A percentile compares a stretch with the other conserved stretches of the same genome.
Evolutionary conservation across 2,113 vertebrate species (phyloP).

Genomic region (Nyctibius bracteatus): DNA sequence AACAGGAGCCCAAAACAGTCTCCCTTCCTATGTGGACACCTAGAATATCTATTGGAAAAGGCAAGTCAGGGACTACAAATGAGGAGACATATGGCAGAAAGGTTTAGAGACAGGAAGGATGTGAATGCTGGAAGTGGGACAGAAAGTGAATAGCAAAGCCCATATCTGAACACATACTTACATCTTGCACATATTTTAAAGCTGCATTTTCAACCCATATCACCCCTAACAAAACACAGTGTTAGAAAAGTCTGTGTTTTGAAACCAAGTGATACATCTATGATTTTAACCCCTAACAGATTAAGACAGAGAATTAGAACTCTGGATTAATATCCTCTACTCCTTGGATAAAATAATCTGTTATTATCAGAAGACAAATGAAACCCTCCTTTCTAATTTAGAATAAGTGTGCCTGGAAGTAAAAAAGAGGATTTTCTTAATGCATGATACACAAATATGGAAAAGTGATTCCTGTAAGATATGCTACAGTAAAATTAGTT

Average conservation of each 20-base stretch:
- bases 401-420: not conserved
- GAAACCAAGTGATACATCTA: not conserved
- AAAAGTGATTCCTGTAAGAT: not conserved
- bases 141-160: not conserved
- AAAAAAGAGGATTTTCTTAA: not conserved
- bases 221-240: not conserved
- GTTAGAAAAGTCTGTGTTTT: not conserved
- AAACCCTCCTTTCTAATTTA: not conserved
- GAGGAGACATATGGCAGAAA: not conserved
- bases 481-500: not conserved
- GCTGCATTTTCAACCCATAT: not conserved
- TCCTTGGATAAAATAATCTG: not conserved
- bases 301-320: not conserved
- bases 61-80: not conserved
- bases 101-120: not conserved
- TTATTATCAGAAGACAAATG: not conserved
- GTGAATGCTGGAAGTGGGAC: not conserved
- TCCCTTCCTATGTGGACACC: not conserved
- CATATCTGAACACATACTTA: not conserved
- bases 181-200: not conserved
- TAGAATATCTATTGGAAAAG: not conserved
- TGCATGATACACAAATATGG: not conserved
- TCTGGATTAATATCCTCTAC: not conserved
- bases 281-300: not conserved
- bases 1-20: not conserved